These are phyloP conservation scores for Drosophila takahashii DNA, from an alignment of 1,140 invertebrate genomes.

Conservation along the genomic window DNA sequence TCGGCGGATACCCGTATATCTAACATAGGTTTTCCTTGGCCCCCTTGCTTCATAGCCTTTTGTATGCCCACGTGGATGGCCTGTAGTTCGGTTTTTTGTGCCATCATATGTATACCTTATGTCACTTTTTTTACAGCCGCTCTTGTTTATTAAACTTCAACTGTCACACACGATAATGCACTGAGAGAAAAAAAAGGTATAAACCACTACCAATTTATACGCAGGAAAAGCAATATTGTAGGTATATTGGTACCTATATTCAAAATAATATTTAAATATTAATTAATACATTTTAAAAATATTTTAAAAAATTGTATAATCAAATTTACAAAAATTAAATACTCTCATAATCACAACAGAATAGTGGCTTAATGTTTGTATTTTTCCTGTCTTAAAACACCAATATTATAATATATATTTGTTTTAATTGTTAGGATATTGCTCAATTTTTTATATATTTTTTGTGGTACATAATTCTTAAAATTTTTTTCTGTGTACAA, in stretches of 20 bases:
- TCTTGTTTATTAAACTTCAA: slow-evolving; percentile 60
- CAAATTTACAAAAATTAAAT: no score
- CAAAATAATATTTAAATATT: no score
- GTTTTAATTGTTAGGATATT: no score
- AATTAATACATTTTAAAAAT: no score
- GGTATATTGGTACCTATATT: no score
- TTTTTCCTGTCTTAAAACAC: no score
- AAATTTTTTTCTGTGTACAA: not conserved
- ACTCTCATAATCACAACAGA: no score
- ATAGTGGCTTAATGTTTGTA: no score
- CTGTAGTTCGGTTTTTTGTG: slow-evolving; percentile 44
- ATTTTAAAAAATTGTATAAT: no score
- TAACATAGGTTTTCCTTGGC: slow-evolving; percentile 33
- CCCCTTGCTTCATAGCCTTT: slow-evolving; percentile 33
- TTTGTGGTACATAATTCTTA: not conserved
- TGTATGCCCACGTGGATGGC: slow-evolving; percentile 49
- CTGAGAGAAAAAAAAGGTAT: not conserved
- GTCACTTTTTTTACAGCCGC: slow-evolving; percentile 52
- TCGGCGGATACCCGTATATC: not conserved
- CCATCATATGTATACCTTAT: slow-evolving; percentile 1
- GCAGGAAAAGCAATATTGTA: no score
- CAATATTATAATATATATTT: no score
- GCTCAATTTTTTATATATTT: not conserved
- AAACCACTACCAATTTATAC: no score
- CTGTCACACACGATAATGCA: slow-evolving; percentile 35